Conservation (phyloP, 2,113 vertebrate species). For the Brienomyrus longianalis region DNA sequence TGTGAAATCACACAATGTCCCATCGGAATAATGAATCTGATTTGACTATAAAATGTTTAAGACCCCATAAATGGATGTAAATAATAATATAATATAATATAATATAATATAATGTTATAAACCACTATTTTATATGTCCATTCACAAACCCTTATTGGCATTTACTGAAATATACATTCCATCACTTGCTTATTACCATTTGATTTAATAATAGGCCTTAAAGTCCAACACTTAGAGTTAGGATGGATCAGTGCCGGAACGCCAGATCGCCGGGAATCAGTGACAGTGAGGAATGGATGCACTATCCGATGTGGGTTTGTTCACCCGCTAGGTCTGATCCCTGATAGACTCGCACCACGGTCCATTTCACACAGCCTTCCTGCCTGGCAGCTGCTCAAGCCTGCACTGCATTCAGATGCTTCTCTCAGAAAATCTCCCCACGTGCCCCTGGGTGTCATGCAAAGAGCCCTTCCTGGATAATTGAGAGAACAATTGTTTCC, state of each 20-base stretch:
- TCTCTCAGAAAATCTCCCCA: neutral
- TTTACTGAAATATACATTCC: neutral
- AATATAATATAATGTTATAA: neutral
- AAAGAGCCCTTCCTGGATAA: neutral
- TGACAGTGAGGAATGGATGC: neutral
- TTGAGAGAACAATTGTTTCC: conserved; percentile 4
- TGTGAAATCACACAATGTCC: neutral
- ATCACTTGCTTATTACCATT: neutral
- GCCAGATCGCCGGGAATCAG: neutral
- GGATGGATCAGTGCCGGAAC: neutral
- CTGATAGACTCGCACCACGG: neutral
- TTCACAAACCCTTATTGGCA: neutral
- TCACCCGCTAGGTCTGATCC: neutral
- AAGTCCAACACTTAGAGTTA: neutral
- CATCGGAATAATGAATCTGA: neutral
- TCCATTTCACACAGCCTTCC: neutral
- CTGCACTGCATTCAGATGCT: neutral
- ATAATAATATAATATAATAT: neutral
- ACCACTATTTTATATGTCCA: neutral
- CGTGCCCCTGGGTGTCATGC: neutral
- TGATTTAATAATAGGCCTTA: neutral
- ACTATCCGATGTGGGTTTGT: neutral
- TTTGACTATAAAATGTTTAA: neutral
- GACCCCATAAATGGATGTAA: neutral
- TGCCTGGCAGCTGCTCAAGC: neutral